phyloP scores from a whole-genome alignment of 1,140 invertebrate species.

The Meloidogyne hapla region DNA sequence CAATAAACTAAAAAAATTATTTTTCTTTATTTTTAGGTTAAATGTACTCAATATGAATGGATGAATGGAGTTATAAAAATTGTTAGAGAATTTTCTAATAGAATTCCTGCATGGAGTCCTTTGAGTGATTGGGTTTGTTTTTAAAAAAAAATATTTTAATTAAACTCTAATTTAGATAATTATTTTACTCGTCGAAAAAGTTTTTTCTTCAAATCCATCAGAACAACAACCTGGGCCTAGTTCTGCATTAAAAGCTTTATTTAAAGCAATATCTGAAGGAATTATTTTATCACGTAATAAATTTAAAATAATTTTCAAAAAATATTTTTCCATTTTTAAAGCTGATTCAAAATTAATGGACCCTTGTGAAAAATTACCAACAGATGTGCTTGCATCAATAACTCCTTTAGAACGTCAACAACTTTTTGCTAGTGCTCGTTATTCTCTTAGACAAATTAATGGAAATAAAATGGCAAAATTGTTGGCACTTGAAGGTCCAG shows the following conservation, averaged over 20 bases:
- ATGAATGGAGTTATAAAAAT: slow-evolving; percentile 17
- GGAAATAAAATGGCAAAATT: slow-evolving; percentile 4
- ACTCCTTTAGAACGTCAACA: neutral
- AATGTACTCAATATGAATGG: slow-evolving; percentile 8
- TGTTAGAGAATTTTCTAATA: slow-evolving; percentile 12
- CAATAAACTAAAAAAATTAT: no score
- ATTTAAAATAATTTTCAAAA: neutral
- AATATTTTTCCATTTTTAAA: neutral
- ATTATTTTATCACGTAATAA: slow-evolving; percentile 11
- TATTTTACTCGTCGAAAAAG: slow-evolving; percentile 12
- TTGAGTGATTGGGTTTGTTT: slow-evolving; percentile 19
- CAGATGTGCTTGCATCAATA: neutral
- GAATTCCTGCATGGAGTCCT: slow-evolving; percentile 14
- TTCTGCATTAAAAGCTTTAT: neutral
- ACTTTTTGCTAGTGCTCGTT: slow-evolving; percentile 18
- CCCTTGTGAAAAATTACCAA: slow-evolving; percentile 23
- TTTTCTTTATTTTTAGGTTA: neutral
- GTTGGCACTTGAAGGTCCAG: slow-evolving; percentile 10
- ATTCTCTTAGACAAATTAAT: slow-evolving; percentile 10
- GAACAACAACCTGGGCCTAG: neutral
- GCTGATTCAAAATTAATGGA: slow-evolving; percentile 10
- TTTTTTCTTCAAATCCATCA: neutral
- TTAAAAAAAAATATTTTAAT: neutral
- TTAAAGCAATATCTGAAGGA: slow-evolving; percentile 14
- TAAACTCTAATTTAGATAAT: neutral